Evolutionary conservation across 1,140 invertebrate species (phyloP).

Genomic region (Zeugodacus cucurbitae): DNA sequence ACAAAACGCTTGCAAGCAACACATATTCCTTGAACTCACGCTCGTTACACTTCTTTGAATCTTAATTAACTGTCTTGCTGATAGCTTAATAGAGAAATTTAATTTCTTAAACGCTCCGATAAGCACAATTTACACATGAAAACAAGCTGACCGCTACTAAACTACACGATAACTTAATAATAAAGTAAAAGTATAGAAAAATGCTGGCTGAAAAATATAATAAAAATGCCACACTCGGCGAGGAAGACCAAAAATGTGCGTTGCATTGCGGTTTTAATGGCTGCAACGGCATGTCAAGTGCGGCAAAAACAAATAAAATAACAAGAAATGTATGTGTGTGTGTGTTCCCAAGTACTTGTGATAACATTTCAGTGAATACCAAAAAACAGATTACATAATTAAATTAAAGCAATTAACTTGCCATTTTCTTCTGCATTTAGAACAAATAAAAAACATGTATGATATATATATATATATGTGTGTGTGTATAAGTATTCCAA

Average conservation of each 20-base stretch:
- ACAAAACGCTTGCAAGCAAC: not conserved
- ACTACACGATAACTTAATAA: conserved; percentile 8
- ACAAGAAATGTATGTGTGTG: not conserved
- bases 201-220: not conserved
- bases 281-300: not conserved
- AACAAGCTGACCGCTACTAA: conserved; percentile 3
- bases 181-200: not conserved
- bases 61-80: not conserved
- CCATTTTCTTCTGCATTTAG: not conserved
- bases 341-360: not conserved
- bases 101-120: not conserved
- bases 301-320: not conserved
- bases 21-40: not conserved
- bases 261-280: not conserved
- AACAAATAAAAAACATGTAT: not conserved
- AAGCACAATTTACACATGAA: not conserved
- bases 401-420: conserved; percentile 35
- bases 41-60: not conserved
- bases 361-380: not conserved
- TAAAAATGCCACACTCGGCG: conserved; percentile 5
- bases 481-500: not conserved
- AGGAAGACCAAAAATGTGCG: not conserved
- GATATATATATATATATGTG: too few species aligned
- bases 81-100: conserved; percentile 16
- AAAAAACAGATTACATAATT: conserved; percentile 29